Conservation (phyloP, 2,113 vertebrate species). For the Caloenas nicobarica region DNA sequence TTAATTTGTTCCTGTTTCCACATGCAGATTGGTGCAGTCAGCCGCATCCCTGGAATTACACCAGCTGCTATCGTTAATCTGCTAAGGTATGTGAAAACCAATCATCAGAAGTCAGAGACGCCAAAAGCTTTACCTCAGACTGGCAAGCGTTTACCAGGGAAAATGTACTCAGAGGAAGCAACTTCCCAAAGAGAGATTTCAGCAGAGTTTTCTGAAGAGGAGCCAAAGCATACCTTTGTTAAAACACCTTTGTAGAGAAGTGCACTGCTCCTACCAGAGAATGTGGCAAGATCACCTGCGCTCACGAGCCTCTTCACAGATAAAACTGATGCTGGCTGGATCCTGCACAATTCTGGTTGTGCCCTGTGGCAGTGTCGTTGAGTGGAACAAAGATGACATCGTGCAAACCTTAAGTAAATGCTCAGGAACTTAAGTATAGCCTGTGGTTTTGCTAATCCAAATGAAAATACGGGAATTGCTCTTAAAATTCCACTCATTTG, state of each 20-base stretch:
- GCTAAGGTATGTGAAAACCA: slow-evolving; percentile 80
- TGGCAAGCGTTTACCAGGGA: neutral
- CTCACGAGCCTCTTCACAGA: neutral
- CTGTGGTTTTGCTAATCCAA: neutral
- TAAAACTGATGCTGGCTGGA: neutral
- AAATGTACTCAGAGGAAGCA: neutral
- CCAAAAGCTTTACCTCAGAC: neutral
- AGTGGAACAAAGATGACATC: neutral
- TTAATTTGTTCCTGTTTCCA: neutral
- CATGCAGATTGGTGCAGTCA: slow-evolving; percentile 85
- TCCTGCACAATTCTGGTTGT: neutral
- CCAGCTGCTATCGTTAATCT: slow-evolving; percentile 88
- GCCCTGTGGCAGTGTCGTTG: neutral
- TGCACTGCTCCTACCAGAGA: neutral
- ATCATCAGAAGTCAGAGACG: neutral
- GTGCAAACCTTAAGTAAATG: neutral
- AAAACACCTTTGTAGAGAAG: neutral
- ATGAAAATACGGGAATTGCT: neutral
- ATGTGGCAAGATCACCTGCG: accelerated
- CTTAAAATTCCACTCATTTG: neutral
- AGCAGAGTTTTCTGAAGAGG: neutral
- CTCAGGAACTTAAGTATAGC: neutral
- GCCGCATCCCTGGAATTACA: slow-evolving; percentile 89
- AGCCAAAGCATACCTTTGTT: neutral
- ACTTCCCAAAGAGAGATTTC: neutral